These are phyloP conservation scores for Leptinotarsa haldemani DNA, from an alignment of 2,888 invertebrate species.

Conservation along the genomic window DNA sequence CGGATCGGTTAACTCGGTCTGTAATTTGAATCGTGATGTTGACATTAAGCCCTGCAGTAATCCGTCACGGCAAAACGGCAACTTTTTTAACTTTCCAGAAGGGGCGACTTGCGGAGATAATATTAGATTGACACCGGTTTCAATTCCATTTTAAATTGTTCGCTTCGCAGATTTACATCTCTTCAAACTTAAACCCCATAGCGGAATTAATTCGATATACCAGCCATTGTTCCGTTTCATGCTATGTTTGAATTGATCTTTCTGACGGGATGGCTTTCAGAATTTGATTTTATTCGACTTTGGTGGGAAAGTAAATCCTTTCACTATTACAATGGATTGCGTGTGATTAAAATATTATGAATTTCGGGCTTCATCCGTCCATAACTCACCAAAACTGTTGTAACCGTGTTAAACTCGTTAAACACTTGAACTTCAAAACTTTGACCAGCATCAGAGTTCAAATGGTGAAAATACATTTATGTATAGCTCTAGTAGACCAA, in stretches of 20 bases:
- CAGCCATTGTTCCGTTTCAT: slow-evolving; percentile 48
- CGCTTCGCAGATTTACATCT: slow-evolving; percentile 63
- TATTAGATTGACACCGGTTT: slow-evolving; percentile 64
- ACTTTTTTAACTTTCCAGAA: slow-evolving; percentile 59
- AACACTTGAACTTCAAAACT: too few species aligned
- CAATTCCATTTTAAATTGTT: slow-evolving; percentile 65
- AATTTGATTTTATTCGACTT: slow-evolving; percentile 17
- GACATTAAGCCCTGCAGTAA: slow-evolving; percentile 65
- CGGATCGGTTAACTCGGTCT: slow-evolving; percentile 55
- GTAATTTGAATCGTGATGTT: slow-evolving; percentile 66
- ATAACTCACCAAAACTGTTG: too few species aligned
- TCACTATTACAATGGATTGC: neutral
- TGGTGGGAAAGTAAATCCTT: slow-evolving; percentile 14
- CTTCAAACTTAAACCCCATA: slow-evolving; percentile 60
- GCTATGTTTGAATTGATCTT: slow-evolving; percentile 40
- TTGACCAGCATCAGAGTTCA: too few species aligned
- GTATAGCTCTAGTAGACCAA: too few species aligned
- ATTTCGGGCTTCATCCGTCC: neutral
- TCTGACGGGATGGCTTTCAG: slow-evolving; percentile 31
- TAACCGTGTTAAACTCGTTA: too few species aligned
- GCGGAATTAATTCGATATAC: slow-evolving; percentile 60
- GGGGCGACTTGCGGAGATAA: slow-evolving; percentile 60
- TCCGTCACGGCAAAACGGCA: slow-evolving; percentile 64
- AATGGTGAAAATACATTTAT: too few species aligned
- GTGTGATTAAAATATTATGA: neutral